These are phyloP conservation scores for Rhegmatorhina hoffmannsi DNA, from an alignment of 2,113 vertebrate species.

Conservation along the genomic window DNA sequence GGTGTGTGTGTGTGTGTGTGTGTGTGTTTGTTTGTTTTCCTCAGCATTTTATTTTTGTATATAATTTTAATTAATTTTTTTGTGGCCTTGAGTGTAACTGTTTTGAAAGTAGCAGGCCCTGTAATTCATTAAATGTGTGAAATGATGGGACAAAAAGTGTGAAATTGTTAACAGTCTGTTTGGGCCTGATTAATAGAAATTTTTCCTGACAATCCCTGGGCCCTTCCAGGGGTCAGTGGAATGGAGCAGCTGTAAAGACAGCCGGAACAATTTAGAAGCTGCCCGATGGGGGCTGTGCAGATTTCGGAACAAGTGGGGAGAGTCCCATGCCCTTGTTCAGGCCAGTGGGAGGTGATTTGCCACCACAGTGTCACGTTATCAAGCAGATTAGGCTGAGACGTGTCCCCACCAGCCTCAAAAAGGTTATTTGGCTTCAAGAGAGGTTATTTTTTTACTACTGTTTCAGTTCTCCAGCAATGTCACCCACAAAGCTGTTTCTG, in stretches of 20 bases:
- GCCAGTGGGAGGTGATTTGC: constrained; percentile 52
- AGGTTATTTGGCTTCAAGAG: constrained; percentile 13
- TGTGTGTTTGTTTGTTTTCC: neutral
- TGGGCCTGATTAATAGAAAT: constrained; percentile 85
- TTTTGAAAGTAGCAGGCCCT: constrained; percentile 72
- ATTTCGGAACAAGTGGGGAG: constrained; percentile 72
- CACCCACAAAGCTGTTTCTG: neutral
- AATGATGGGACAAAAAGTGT: constrained; percentile 81
- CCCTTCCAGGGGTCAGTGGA: constrained; percentile 82
- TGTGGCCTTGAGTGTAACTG: constrained; percentile 52
- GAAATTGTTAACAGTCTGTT: constrained; percentile 83
- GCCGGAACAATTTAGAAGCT: constrained; percentile 78
- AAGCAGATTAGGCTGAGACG: constrained; percentile 56
- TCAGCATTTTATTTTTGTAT: neutral
- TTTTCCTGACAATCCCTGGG: constrained; percentile 75
- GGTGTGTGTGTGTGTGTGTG: neutral
- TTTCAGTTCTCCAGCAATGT: neutral
- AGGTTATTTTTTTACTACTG: neutral
- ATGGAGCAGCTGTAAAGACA: constrained; percentile 85
- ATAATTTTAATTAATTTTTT: constrained; percentile 12
- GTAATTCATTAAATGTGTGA: constrained; percentile 81
- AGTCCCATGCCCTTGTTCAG: constrained; percentile 67
- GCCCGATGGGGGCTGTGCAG: constrained; percentile 57
- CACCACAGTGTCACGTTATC: constrained; percentile 62
- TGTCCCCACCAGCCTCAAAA: neutral